A percentile compares a stretch with the other conserved stretches of the same genome.
Evolutionary conservation across 2,888 invertebrate genomes (phyloP).

Genomic region (Masnerella sp.): DNA sequence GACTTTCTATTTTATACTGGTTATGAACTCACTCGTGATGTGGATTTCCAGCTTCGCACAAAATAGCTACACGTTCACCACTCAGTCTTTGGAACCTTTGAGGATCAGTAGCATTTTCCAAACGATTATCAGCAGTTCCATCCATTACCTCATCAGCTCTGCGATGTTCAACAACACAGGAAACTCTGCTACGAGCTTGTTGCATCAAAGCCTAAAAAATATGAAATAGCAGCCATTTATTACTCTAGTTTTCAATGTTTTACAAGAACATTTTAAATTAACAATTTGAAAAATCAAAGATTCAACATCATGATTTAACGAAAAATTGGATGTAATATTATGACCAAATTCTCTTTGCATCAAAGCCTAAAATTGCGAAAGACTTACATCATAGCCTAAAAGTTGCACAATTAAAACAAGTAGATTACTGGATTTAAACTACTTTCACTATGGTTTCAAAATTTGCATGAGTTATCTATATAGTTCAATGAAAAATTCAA

Average conservation of each 20-base stretch:
- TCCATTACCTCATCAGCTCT: conserved; percentile 91
- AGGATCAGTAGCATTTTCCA: conserved; percentile 87
- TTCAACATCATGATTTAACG: too few relatives aligned
- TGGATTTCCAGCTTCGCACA: conserved; percentile 89
- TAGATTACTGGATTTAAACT: too few relatives aligned
- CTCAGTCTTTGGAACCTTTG: conserved; percentile 84
- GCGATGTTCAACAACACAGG: conserved; percentile 93
- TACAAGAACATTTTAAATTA: too few relatives aligned
- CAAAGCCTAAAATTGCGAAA: too few relatives aligned
- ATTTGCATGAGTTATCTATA: too few relatives aligned
- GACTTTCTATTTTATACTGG: neutral
- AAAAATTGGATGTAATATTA: neutral
- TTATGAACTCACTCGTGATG: conserved; percentile 79
- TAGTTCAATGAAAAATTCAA: neutral
- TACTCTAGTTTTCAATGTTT: conserved; percentile 3
- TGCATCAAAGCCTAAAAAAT: conserved; percentile 78
- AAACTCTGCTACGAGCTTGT: conserved; percentile 86
- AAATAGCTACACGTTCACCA: conserved; percentile 92
- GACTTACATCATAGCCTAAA: too few relatives aligned
- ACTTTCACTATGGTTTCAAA: too few relatives aligned
- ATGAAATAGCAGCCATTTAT: neutral
- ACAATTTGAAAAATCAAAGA: conserved; percentile 10
- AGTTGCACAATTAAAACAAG: too few relatives aligned
- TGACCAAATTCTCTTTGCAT: too few relatives aligned
- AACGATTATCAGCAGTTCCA: conserved; percentile 83